Conservation (phyloP, 2,888 invertebrate genomes). For the Liodrosophila aerea region DNA sequence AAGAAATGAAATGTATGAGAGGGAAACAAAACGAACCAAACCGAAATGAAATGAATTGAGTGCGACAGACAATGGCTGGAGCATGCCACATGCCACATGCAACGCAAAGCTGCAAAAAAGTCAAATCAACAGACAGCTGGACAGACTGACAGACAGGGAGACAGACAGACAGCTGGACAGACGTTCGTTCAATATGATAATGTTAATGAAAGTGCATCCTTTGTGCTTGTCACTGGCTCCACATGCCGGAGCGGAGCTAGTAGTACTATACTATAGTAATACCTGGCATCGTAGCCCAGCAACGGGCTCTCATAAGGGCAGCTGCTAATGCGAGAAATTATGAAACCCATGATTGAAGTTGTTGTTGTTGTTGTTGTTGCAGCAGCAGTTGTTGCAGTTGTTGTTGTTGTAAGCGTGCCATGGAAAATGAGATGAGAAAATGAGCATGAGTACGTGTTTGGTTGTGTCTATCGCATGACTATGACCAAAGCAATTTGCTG, state of each 20-base stretch:
- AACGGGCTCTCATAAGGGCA: constrained; percentile 81
- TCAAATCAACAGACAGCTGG: constrained; percentile 30
- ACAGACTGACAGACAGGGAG: constrained; percentile 4
- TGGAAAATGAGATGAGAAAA: constrained; percentile 62
- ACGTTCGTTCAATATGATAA: constrained; percentile 59
- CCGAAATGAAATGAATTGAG: constrained; percentile 45
- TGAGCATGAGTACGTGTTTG: constrained; percentile 31
- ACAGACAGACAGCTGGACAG: constrained; percentile 7
- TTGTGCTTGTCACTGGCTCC: constrained; percentile 21
- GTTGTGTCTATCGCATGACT: background rate
- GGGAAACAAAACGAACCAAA: constrained; percentile 21
- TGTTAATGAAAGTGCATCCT: constrained; percentile 67
- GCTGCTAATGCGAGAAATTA: constrained; percentile 72
- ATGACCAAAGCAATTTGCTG: background rate
- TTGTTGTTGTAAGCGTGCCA: constrained; percentile 50
- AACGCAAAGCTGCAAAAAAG: constrained; percentile 22
- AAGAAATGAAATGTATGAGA: constrained; percentile 80
- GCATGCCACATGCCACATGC: constrained; percentile 6
- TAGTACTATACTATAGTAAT: constrained; percentile 39
- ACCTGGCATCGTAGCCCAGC: constrained; percentile 82
- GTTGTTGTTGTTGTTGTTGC: constrained; percentile 10
- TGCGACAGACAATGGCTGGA: constrained; percentile 4
- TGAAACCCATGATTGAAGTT: constrained; percentile 20
- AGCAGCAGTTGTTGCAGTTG: constrained; percentile 11
- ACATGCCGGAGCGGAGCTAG: background rate